Base-by-base conservation (phyloP, 2,113 vertebrate species). In the Tachysurus vachellii region DNA sequence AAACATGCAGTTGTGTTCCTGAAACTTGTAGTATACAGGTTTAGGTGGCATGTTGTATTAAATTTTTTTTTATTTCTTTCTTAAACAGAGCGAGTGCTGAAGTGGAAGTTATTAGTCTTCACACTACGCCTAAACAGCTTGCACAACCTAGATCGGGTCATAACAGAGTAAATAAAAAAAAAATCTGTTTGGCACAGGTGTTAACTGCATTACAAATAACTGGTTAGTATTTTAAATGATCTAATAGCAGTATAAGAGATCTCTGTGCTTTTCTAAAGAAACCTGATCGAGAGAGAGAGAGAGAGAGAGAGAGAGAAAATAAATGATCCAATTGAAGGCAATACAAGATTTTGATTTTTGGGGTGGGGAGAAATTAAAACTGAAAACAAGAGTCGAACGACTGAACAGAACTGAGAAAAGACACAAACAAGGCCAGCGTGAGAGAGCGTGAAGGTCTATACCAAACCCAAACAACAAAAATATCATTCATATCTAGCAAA, bases 351-450 rank as follows among this genome's bases (percentile, higher is more conserved):
- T 61, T 64, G 44, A 47, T 50, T 89, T 73, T 3, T 7, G 10
- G 71, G 71, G 8, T 1, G 28, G 19, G 10, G 5, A 19, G 12
- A 23, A 70, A 85, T 82, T 73, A 91, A 89, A 85, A 73, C 87
- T 80, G 79, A 84, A 86, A 86, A 62, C 68, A 86, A 87, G 84
- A 16, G 73, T 87, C 88, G 92, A 93, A 92, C 76, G 87, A 91
- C 89, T 90, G 89, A 94, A 93, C 93, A 92, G 92, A 94, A 93
- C 86, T 89, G 90, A 93, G 90, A 90, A 92, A 95, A 19, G 94
- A 93, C 93, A 95, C 91, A 82, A 91, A 92, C 92, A 90, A 93
- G 93, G 92, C 93, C 94, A 95, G 94, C 93, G 93, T 89, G 83
- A 93, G 93, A 94, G 93, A 95, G 92, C 91, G 89, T 89, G 89